phyloP scores from a whole-genome alignment of 2,888 invertebrate genomes.

The Papilio elwesi region DNA sequence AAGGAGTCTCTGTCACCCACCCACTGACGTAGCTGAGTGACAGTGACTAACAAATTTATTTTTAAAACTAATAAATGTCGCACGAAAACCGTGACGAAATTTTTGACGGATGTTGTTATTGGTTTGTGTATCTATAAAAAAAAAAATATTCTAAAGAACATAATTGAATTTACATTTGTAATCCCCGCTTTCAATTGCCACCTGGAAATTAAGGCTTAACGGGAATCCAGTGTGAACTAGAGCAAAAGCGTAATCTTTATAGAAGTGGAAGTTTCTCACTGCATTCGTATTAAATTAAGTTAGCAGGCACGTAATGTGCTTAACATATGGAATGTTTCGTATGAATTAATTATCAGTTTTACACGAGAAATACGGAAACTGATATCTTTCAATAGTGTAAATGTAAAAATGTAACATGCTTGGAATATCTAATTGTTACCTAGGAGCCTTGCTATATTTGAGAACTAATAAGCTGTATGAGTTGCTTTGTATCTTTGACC shows the following conservation, averaged over 20 bases:
- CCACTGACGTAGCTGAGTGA: background rate
- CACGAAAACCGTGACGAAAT: background rate
- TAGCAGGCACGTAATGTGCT: background rate
- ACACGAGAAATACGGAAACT: too few relatives aligned
- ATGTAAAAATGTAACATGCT: too few relatives aligned
- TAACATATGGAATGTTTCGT: background rate
- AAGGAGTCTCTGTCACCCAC: too few relatives aligned
- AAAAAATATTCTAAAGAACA: too few relatives aligned
- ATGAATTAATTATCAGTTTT: too few relatives aligned
- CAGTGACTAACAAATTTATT: conserved; percentile 7
- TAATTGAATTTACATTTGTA: conserved; percentile 27
- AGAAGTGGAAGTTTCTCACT: background rate
- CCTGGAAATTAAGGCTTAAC: conserved; percentile 26
- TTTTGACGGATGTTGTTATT: too few relatives aligned
- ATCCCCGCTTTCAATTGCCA: conserved; percentile 17
- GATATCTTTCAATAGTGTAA: too few relatives aligned
- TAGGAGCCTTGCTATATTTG: too few relatives aligned
- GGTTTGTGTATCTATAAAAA: too few relatives aligned
- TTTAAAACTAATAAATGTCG: background rate
- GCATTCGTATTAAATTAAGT: background rate
- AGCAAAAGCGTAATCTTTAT: conserved; percentile 6
- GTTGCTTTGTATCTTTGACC: too few relatives aligned
- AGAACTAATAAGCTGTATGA: too few relatives aligned
- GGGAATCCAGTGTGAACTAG: conserved; percentile 24
- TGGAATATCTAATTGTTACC: too few relatives aligned